Conservation (phyloP, 2,888 invertebrate genomes). For the Brenthis daphne region DNA sequence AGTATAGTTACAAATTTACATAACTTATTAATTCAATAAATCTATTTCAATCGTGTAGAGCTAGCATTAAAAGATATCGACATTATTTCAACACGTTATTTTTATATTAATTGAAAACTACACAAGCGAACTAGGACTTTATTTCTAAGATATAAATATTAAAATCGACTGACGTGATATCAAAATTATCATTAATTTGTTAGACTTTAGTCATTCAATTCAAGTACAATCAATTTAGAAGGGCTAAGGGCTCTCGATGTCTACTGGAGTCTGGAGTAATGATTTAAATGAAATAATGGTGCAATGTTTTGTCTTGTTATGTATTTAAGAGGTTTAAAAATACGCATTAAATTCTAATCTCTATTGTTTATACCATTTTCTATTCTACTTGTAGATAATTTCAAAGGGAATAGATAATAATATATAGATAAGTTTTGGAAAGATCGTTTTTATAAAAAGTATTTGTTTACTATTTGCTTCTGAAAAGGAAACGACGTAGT, state of each 20-base stretch:
- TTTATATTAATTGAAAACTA: slow-evolving; percentile 2
- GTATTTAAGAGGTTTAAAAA: too few relatives aligned
- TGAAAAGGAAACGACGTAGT: too few relatives aligned
- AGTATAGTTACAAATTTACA: neutral
- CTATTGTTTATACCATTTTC: too few relatives aligned
- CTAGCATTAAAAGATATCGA: slow-evolving; percentile 9
- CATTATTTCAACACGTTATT: slow-evolving; percentile 14
- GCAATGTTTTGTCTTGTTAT: slow-evolving; percentile 6
- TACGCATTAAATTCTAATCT: too few relatives aligned
- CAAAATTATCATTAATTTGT: slow-evolving; percentile 18
- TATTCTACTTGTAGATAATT: too few relatives aligned
- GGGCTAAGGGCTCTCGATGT: slow-evolving; percentile 28
- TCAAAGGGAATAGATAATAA: too few relatives aligned
- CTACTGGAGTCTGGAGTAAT: slow-evolving; percentile 10
- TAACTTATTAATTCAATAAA: neutral
- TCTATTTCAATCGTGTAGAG: neutral
- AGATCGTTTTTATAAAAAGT: too few relatives aligned
- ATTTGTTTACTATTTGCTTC: too few relatives aligned
- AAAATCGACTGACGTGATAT: neutral
- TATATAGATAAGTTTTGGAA: too few relatives aligned
- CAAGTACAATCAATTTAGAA: slow-evolving; percentile 32
- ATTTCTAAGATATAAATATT: neutral
- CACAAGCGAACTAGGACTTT: neutral
- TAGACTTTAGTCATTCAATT: slow-evolving; percentile 22
- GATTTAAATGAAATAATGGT: slow-evolving; percentile 14